Base-by-base conservation (phyloP, 2,888 invertebrate genomes). In the Apamea epomidion region DNA sequence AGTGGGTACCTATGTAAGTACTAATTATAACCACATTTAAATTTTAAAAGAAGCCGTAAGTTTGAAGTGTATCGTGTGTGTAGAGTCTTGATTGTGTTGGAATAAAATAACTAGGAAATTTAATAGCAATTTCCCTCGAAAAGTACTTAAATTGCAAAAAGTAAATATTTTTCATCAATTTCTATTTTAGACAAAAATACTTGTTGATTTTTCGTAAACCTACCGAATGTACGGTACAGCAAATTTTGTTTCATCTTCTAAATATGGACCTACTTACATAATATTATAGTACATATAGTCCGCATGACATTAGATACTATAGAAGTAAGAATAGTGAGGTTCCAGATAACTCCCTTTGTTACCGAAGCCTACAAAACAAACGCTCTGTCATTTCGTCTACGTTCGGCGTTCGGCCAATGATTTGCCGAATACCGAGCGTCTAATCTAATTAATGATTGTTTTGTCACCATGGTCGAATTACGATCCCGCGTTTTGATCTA, bases 361-460 rank as follows among this genome's bases (percentile, higher is more conserved):
- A 76, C 54, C 70, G 58, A 72, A 83, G 64, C 81, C 77, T 85
- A 91, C 88, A 93, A 93, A 92, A 92, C 91, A 93, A 94, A 91
- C 89, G 92, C 91, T 72, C 80, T 90, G 92, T 94, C 93, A 95
- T 93, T 92, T 88, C 84, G 88, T 88, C 90, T 88, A 88, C 88
- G 86, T 86, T 88, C 88, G 89, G 89, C 89, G 84, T 85, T 88
- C 88, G 90, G 89, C 93, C 94, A 95, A 95, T 95, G 94, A 95
- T 95, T 95, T 91, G 94, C 93, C 90, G 91, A 94, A 89, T 88
- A 89, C 85, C 74, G 81, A 87, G 93, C 91, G 93, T 93, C 92
- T 93, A 90, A 91, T 92, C 93, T 94, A 94, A 95, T 95, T 95
- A 94, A 95, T 94, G 94, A 93, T 93, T 94, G 94, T 94, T 95